These are phyloP conservation scores for Aporophyla nigra DNA, from an alignment of 2,888 invertebrate species.

Conservation along the genomic window DNA sequence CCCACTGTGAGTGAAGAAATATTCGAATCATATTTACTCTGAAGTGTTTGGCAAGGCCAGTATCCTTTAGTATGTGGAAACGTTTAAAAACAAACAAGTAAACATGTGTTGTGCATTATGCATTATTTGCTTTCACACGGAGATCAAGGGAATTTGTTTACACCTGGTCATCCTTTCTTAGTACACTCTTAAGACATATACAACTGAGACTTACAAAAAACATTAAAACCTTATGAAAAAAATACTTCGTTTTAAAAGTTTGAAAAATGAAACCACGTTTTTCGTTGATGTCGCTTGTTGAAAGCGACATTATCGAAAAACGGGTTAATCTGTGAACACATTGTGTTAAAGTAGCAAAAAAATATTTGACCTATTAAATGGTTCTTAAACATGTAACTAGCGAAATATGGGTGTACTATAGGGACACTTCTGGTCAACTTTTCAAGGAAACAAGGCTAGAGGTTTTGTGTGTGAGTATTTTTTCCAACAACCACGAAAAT, in stretches of 20 bases:
- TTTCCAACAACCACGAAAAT: background rate
- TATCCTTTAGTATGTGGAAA: constrained; percentile 5
- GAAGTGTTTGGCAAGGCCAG: constrained; percentile 9
- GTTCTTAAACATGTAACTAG: no score
- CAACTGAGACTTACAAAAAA: background rate
- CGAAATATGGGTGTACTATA: no score
- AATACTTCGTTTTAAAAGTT: no score
- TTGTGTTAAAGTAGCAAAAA: background rate
- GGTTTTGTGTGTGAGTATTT: background rate
- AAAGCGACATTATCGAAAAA: no score
- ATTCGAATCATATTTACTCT: constrained; percentile 12
- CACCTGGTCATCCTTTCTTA: background rate
- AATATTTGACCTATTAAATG: no score
- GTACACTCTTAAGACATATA: background rate
- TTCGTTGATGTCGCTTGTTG: background rate
- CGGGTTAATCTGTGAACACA: background rate
- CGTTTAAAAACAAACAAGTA: constrained; percentile 20
- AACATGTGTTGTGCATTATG: constrained; percentile 12
- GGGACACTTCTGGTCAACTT: no score
- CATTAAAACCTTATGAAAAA: no score
- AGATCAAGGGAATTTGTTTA: background rate
- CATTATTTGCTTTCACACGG: constrained; percentile 10
- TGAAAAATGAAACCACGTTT: no score
- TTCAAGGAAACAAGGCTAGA: no score
- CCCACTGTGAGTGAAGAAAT: constrained; percentile 27